phyloP scores from a whole-genome alignment of 2,797 vertebrate species.

The Emys orbicularis region DNA sequence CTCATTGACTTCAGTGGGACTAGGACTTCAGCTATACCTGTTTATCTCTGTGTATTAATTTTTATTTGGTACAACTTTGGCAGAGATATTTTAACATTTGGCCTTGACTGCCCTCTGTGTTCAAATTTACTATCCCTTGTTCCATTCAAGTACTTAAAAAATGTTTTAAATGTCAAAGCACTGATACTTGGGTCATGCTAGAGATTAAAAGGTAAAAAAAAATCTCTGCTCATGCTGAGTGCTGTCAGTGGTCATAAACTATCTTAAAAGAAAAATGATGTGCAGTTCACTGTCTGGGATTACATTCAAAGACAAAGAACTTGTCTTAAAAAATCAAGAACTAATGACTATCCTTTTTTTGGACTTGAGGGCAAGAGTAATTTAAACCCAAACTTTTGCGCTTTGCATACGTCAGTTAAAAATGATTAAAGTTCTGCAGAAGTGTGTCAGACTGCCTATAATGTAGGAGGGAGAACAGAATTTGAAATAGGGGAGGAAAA shows the following conservation, averaged over 20 bases:
- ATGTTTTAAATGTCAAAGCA: too few relatives aligned
- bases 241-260: neutral
- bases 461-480: neutral
- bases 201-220: neutral
- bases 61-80: too few relatives aligned
- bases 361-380: neutral
- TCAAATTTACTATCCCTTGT: too few relatives aligned
- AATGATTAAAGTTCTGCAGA: neutral
- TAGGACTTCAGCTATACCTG: neutral
- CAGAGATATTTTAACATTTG: too few relatives aligned
- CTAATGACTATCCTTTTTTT: neutral
- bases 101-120: too few relatives aligned
- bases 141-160: too few relatives aligned
- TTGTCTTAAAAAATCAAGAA: neutral
- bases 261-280: neutral
- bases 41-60: neutral
- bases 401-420: neutral
- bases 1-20: neutral
- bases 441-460: neutral
- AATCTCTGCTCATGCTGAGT: too few relatives aligned
- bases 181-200: neutral
- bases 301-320: neutral
- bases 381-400: neutral
- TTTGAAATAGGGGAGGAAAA: neutral
- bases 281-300: fast-evolving